Evolutionary conservation across 1,140 invertebrate genomes (phyloP), one percentile per base, ranked within the genome.

Genomic region (Callitettix versicolor): DNA sequence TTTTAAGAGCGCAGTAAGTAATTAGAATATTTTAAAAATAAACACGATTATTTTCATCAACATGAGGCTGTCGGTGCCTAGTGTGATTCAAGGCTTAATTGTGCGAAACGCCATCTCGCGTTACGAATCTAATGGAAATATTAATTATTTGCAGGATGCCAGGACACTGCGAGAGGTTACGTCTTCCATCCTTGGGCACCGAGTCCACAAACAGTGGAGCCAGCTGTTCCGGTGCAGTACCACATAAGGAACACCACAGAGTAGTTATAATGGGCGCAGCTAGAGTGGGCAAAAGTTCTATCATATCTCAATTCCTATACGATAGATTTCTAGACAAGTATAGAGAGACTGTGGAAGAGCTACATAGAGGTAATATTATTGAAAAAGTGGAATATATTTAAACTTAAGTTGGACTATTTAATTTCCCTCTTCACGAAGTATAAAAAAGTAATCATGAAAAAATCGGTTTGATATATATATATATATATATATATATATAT

Each of bases 281-380:
- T 0, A 64, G 67, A 24, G 76, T 78, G 41, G 80, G 80, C 12
- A 82, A 82, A 64, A 75, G 75, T 0, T 73, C 75, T 42, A 78
- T 82, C 57, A 74, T 81, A 36, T 72, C 73, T 2, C 77, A 79
- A 63, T 81, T 82, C 64, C 70, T 81, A 3, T 78, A 77, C 63
- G 75, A 77, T 56, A 62, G 61, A 21, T 79, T 74, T 60, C 59
- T 68, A 1, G 58, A 63, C 6, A 71, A 76, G 49, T 79, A 80
- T 64, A 69, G 71, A 33, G 69, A 75, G 42, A 80, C 79, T 0
- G 70, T 80, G 11, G 79, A 81, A 60, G 77, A 81, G 58, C 64
- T 78, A 33, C 76, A 80, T 64, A 52, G 58, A 49, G 74, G 72
- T 4, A 75, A 75, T 58, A 76, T 78, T 58, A 57, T 79, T 44